phyloP scores from a whole-genome alignment of 2,797 vertebrate genomes.

The Melanotaenia parkinsoni region DNA sequence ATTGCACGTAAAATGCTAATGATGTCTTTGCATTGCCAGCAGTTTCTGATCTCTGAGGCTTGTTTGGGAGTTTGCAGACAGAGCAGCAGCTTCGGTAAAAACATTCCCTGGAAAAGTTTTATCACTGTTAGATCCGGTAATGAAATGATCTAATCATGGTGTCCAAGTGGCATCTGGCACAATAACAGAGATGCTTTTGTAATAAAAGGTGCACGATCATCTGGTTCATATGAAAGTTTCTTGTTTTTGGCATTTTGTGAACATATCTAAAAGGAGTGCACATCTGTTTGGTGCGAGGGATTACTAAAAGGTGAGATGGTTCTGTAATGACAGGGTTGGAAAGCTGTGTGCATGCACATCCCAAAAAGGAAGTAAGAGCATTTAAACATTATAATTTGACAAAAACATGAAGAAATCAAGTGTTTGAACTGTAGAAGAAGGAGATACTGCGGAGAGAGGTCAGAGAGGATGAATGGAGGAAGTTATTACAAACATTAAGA shows the following conservation, averaged over 20 bases:
- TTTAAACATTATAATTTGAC: conserved; percentile 23
- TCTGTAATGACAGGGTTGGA: conserved; percentile 53
- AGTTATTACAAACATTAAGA: too few relatives aligned
- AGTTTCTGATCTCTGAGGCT: conserved; percentile 53
- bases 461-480: not conserved
- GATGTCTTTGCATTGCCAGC: conserved; percentile 50
- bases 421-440: conserved; percentile 19
- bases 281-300: conserved; percentile 50
- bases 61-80: conserved; percentile 30
- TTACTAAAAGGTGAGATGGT: conserved; percentile 39
- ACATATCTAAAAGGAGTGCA: conserved; percentile 18
- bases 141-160: conserved; percentile 23
- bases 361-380: conserved; percentile 2
- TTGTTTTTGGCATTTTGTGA: conserved; percentile 11
- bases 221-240: conserved; percentile 4
- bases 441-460: not conserved
- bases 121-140: conserved; percentile 23
- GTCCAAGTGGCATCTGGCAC: not conserved
- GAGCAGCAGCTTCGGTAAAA: conserved; percentile 20
- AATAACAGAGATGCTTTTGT: not conserved
- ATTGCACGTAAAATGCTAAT: conserved; percentile 78
- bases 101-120: conserved; percentile 33
- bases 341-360: conserved; percentile 10
- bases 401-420: conserved; percentile 32
- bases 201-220: not conserved